A percentile compares a stretch with the other conserved stretches of the same genome.
These are phyloP conservation scores for Danaus plexippus DNA, from an alignment of 1,140 invertebrate genomes.

Conservation along the genomic window DNA sequence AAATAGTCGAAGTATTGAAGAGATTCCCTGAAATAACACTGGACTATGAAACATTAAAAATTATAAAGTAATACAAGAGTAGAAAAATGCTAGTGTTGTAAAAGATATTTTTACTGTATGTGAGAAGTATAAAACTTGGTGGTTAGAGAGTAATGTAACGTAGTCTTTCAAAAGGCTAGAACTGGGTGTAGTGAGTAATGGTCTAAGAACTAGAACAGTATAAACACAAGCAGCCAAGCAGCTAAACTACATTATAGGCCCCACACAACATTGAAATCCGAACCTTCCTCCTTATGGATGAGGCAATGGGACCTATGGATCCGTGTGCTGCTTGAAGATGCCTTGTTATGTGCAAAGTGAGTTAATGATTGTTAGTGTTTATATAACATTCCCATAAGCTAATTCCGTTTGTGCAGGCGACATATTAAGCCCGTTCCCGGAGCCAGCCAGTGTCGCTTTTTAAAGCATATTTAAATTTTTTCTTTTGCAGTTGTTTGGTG, in stretches of 20 bases:
- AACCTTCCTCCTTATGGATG: constrained; percentile 52
- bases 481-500: constrained; percentile 74
- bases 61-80: too few relatives aligned
- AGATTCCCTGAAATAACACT: constrained; percentile 57
- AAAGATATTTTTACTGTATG: too few relatives aligned
- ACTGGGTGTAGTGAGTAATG: too few relatives aligned
- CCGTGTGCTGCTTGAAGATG: constrained; percentile 57
- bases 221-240: constrained; percentile 40
- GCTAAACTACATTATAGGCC: constrained; percentile 36
- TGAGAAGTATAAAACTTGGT: too few relatives aligned
- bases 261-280: constrained; percentile 48
- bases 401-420: constrained; percentile 64
- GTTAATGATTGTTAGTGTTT: constrained; percentile 49
- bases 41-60: constrained; percentile 19
- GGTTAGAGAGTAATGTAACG: too few relatives aligned
- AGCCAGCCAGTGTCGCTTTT: constrained; percentile 60
- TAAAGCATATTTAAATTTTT: constrained; percentile 74
- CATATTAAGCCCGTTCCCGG: constrained; percentile 60
- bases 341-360: constrained; percentile 44
- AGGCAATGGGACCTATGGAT: constrained; percentile 56
- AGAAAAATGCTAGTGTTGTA: too few relatives aligned
- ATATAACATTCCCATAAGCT: constrained; percentile 61
- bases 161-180: too few relatives aligned
- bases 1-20: constrained; percentile 39
- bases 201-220: constrained; percentile 7